Conservation (phyloP, 1,140 invertebrate genomes). For the Hypsibius dujardini region DNA sequence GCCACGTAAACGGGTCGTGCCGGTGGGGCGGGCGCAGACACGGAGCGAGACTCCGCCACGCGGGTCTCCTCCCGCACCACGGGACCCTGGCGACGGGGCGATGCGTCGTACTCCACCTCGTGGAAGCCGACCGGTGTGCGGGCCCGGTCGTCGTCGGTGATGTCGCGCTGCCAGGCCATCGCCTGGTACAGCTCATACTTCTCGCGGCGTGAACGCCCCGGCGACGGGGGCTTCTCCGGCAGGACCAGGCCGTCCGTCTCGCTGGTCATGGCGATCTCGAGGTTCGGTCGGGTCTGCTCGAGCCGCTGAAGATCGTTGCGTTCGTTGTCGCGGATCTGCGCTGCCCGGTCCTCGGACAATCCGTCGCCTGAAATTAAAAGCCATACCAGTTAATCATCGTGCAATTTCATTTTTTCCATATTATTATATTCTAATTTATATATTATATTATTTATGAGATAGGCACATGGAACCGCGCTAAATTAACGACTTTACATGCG, state of each 20-base stretch:
- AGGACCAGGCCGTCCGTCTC: background rate
- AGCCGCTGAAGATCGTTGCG: background rate
- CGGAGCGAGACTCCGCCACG: background rate
- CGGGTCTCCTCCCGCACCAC: background rate
- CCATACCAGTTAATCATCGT: too few species aligned
- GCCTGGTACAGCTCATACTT: conserved; percentile 12
- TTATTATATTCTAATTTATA: too few species aligned
- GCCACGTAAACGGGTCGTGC: background rate
- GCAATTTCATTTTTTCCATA: too few species aligned
- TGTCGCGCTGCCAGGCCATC: conserved; percentile 7
- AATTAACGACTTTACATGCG: too few species aligned
- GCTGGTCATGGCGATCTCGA: background rate
- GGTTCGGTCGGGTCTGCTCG: background rate
- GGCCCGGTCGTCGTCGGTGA: background rate
- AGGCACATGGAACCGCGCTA: too few species aligned
- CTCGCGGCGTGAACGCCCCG: background rate
- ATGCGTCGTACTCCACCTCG: background rate
- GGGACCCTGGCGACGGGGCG: background rate
- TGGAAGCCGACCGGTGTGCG: background rate
- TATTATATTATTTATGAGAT: too few species aligned
- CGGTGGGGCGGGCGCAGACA: conserved; percentile 1
- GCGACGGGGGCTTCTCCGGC: conserved; percentile 11
- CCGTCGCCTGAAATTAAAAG: too few species aligned
- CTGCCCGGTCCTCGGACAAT: background rate
- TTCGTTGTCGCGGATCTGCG: background rate